A percentile compares a stretch with the other conserved stretches of the same genome.
phyloP scores from a whole-genome alignment of 2,113 vertebrate genomes.

The Cyrtonyx montezumae region DNA sequence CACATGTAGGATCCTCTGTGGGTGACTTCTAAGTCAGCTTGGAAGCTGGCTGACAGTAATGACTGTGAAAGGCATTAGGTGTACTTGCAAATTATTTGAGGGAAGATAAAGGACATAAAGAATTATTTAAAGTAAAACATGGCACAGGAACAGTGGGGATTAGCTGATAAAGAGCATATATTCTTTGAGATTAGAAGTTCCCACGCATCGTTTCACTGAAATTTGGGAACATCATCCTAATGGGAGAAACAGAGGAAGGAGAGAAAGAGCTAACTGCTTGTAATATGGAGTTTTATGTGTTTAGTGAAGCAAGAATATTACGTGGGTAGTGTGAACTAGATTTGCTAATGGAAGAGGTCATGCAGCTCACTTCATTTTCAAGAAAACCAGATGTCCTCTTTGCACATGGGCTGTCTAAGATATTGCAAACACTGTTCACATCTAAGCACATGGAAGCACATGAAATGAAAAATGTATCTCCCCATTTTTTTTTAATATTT shows the following conservation, averaged over 20 bases:
- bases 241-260: not conserved
- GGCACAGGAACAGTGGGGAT: not conserved
- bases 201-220: not conserved
- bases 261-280: not conserved
- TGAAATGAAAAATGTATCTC: not conserved
- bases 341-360: not conserved
- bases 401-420: not conserved
- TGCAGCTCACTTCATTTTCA: not conserved
- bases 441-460: not conserved
- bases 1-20: not conserved
- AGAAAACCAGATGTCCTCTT: not conserved
- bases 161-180: not conserved
- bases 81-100: not conserved
- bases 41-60: not conserved
- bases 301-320: not conserved
- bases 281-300: not conserved
- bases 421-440: not conserved
- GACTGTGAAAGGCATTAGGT: not conserved
- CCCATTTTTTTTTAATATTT: constrained; percentile 30
- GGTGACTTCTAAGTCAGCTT: not conserved
- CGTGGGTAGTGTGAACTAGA: not conserved
- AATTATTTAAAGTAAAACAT: not conserved
- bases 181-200: not conserved
- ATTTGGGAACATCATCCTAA: not conserved
- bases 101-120: not conserved